A percentile compares a stretch with the other conserved stretches of the same genome.
Conservation (phyloP, 2,888 invertebrate genomes). For the Dynastes hyllus region DNA sequence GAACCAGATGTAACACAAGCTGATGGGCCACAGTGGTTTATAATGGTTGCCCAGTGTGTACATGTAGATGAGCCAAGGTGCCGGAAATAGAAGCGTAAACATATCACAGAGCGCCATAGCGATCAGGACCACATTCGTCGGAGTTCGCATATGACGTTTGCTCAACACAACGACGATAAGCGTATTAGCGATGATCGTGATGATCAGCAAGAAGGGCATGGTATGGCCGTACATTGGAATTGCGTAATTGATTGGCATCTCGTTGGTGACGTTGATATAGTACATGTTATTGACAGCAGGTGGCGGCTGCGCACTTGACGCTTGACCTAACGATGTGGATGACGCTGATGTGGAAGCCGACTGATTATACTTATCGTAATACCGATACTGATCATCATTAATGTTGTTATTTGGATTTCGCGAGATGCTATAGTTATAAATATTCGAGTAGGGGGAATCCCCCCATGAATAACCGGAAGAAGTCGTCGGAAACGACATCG, state of each 20-base stretch:
- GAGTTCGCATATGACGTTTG: conserved; percentile 92
- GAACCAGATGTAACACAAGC: conserved; percentile 86
- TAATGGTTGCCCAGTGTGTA: conserved; percentile 92
- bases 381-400: not conserved
- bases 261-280: conserved; percentile 79
- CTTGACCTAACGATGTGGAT: no score
- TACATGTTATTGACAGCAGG: not conserved
- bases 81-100: conserved; percentile 92
- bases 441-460: conserved; percentile 1
- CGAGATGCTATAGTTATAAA: not conserved
- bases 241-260: conserved; percentile 80
- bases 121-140: conserved; percentile 93
- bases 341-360: not conserved
- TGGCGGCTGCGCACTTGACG: not conserved
- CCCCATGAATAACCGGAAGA: not conserved
- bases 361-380: conserved; percentile 5
- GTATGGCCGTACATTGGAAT: conserved; percentile 85
- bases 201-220: conserved; percentile 88
- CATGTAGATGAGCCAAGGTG: conserved; percentile 94
- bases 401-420: not conserved
- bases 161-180: conserved; percentile 92
- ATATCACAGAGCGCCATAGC: conserved; percentile 98
- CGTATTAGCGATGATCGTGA: conserved; percentile 93
- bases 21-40: conserved; percentile 83
- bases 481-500: not conserved